These are phyloP conservation scores for Epirrhoe tristata DNA, from an alignment of 2,888 invertebrate genomes.

Conservation along the genomic window DNA sequence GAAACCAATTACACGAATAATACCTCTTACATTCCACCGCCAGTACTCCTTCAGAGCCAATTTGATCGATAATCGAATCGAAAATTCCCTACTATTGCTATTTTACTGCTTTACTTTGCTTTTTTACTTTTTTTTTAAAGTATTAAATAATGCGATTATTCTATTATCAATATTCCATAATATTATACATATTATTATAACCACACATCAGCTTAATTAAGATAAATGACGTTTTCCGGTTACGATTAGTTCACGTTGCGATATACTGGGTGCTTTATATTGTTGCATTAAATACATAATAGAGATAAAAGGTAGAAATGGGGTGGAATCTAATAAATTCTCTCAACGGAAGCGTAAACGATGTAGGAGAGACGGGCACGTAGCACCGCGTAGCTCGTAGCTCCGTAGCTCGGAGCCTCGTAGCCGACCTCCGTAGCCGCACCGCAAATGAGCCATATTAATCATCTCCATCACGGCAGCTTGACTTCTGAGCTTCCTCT, in stretches of 20 bases:
- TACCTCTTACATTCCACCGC: slow-evolving; percentile 56
- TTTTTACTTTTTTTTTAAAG: too few species aligned
- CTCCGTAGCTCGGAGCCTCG: slow-evolving; percentile 50
- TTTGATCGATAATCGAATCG: slow-evolving; percentile 46
- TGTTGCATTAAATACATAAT: slow-evolving; percentile 75
- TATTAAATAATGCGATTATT: too few species aligned
- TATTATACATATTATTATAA: too few species aligned
- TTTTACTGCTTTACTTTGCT: slow-evolving; percentile 5
- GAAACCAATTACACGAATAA: slow-evolving; percentile 85
- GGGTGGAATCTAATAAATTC: slow-evolving; percentile 81
- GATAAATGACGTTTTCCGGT: slow-evolving; percentile 52
- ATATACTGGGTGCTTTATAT: slow-evolving; percentile 58
- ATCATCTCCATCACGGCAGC: slow-evolving; percentile 81
- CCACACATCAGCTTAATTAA: slow-evolving; percentile 44
- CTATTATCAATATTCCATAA: background rate
- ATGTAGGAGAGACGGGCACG: slow-evolving; percentile 80
- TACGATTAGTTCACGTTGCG: slow-evolving; percentile 58
- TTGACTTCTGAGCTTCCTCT: slow-evolving; percentile 78
- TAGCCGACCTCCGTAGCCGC: slow-evolving; percentile 53
- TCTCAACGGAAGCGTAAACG: slow-evolving; percentile 81
- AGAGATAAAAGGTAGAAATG: slow-evolving; percentile 81
- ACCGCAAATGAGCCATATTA: slow-evolving; percentile 84
- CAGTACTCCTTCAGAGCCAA: slow-evolving; percentile 48
- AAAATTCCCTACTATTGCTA: slow-evolving; percentile 13
- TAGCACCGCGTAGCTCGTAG: slow-evolving; percentile 64